Conservation (phyloP, 2,113 vertebrate species). For the Argyrosomus japonicus region DNA sequence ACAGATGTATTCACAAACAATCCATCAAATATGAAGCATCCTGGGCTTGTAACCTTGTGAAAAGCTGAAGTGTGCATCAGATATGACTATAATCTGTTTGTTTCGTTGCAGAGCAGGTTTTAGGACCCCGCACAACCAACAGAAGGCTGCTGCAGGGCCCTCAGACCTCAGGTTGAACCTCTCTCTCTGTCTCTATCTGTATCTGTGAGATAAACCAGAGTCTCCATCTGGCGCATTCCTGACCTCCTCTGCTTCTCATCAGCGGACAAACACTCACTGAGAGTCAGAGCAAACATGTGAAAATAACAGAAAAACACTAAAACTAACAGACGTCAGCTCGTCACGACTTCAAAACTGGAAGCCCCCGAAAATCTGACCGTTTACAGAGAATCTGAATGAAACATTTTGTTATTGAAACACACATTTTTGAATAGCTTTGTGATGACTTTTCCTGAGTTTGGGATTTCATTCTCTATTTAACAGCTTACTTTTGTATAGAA, state of each 20-base stretch:
- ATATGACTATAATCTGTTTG: not conserved
- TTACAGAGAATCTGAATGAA: no score
- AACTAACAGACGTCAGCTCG: not conserved
- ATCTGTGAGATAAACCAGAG: constrained; percentile 71
- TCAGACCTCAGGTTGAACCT: constrained; percentile 8
- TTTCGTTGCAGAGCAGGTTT: not conserved
- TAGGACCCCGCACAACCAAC: not conserved
- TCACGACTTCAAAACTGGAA: not conserved
- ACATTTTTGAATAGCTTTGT: no score
- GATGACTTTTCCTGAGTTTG: no score
- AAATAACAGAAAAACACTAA: constrained; percentile 60
- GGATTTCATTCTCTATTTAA: no score
- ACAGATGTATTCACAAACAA: not conserved
- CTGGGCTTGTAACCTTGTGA: not conserved
- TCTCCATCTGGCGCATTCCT: constrained; percentile 72
- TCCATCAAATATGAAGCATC: not conserved
- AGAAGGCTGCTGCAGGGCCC: not conserved
- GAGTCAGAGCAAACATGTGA: constrained; percentile 63
- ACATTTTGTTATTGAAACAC: no score
- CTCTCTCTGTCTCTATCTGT: not conserved
- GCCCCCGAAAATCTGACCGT: not conserved
- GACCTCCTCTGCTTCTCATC: constrained; percentile 61
- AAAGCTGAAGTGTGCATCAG: not conserved
- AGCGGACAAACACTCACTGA: constrained; percentile 59
- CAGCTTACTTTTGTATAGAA: no score